Evolutionary conservation across 2,888 invertebrate species (phyloP), one percentile per base, ranked within the genome.

Genomic region (Alitta virens): DNA sequence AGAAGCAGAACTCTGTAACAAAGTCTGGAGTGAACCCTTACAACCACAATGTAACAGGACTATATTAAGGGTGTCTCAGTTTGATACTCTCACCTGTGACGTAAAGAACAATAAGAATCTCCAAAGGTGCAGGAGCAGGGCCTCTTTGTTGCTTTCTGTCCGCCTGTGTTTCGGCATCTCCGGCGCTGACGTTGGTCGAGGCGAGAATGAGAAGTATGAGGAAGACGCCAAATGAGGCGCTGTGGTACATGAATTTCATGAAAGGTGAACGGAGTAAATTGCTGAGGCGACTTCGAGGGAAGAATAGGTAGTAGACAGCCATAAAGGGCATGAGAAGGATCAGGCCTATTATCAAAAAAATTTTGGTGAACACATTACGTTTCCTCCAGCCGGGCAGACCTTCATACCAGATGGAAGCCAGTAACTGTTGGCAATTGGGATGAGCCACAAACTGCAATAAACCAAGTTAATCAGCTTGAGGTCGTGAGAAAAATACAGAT

Each of bases 201-300:
- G 84, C 84, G 68, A 84, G 75, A 7, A 85, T 82, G 52, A 86
- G 75, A 38, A 86, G 74, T 46, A 84, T 75, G 40, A 86, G 78
- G 73, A 86, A 86, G 61, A 83, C 82, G 14, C 83, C 84, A 71
- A 86, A 86, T n/a, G 85, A 85, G 50, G 85, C 84, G 69, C 83
- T 83, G 78, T 85, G 85, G 73, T 85, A 85, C 64, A 86, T 80
- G 72, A 86, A 86, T 76, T 86, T 86, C 85, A 86, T 85, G 76
- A 86, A 85, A 0, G 86, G 86, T 43, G 83, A 84, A 9, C 85
- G 78, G 2, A 86, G 79, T 42, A 86, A 77, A 67, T 83, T 78
- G 2, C 85, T 85, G 25, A 85, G 75, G 59, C 80, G 75, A 55
- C 83, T 83, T 52, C 82, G 78, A 2, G 85, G 85, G 63, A 83